Evolutionary conservation across 1,140 invertebrate species (phyloP), one percentile per base, ranked within the genome.

Genomic region (Drosophila sucinea): DNA sequence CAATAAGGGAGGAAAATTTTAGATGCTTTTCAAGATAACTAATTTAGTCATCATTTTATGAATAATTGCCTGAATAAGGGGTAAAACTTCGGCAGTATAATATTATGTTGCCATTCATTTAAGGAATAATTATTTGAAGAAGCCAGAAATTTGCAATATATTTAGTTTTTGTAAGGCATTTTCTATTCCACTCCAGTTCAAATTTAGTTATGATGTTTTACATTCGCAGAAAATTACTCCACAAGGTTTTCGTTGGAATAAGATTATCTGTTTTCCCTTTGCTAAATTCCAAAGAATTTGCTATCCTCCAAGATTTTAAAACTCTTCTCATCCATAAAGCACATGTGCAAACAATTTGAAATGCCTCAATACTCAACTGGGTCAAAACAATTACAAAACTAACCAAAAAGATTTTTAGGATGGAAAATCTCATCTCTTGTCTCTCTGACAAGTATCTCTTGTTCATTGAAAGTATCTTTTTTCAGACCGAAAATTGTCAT

Each of bases 331-430:
- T 23, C 17, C 17, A 23, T 8, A 23, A 7, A 3, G 60, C 44
- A 70, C 70, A 82, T 77, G 55, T 84, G 72, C 62, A 51, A 67
- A 68, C 70, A 58, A 66, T 86, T 70, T 67, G 55, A 61, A 56
- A 71, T 71, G 83, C 72, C 57, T 79, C 71, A 67, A 54, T 57
- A 70, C 68, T 29, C 80, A 87, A 71, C 63, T 75, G 64, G 82
- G 83, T 60, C 79, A 73, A 51, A 51, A 70, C 79, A 79, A 87
- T 86, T 86, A 79, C 82, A 81, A 85, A 85, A 85, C 79, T 87
- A 82, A 57, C 56, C 57, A 41, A 56, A 65, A 73, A 77, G 66
- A 74, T 51, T 10, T 23, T 27, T 4, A 10, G 44, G 25, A 25
- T 1, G 10, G 10, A 8, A 47, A 47, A 47, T 35, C 33, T 35